phyloP scores from a whole-genome alignment of 2,113 vertebrate genomes.

The Phyllopteryx taeniolatus region DNA sequence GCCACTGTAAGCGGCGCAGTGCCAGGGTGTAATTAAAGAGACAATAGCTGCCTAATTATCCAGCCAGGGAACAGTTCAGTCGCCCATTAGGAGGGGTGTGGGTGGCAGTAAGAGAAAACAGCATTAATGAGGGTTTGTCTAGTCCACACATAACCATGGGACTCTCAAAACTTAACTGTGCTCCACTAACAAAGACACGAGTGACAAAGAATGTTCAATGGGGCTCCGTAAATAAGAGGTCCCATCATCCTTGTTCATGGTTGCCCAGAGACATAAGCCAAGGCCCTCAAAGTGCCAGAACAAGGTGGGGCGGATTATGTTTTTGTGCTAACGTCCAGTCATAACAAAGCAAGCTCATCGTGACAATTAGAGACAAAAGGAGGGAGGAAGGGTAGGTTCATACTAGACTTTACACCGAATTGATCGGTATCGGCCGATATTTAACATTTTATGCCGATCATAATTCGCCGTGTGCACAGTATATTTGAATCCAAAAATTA shows the following conservation, averaged over 20 bases:
- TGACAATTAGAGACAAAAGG: conserved; percentile 8
- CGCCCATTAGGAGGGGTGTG: conserved; percentile 57
- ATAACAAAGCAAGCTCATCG: not conserved
- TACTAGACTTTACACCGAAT: no score
- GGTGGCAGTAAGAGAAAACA: conserved; percentile 53
- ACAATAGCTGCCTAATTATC: conserved; percentile 78
- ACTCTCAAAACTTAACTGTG: conserved; percentile 66
- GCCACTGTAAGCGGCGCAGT: conserved; percentile 48
- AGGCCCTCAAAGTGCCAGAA: not conserved
- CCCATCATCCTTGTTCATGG: conserved; percentile 17
- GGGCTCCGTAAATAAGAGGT: conserved; percentile 43
- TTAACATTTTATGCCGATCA: no score
- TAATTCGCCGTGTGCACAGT: no score
- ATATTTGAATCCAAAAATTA: no score
- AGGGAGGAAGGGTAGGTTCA: not conserved
- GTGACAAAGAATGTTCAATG: conserved; percentile 67
- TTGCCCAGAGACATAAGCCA: not conserved
- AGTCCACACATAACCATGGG: conserved; percentile 61
- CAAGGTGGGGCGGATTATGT: conserved; percentile 14
- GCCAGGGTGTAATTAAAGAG: conserved; percentile 65
- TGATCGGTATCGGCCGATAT: no score
- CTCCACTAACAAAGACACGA: conserved; percentile 62
- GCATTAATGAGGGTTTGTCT: conserved; percentile 74
- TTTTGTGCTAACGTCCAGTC: conserved; percentile 7
- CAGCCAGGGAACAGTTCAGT: conserved; percentile 52